Evolutionary conservation across 1,140 invertebrate genomes (phyloP), one percentile per base, ranked within the genome.

Genomic region (Camponotus vicinus): DNA sequence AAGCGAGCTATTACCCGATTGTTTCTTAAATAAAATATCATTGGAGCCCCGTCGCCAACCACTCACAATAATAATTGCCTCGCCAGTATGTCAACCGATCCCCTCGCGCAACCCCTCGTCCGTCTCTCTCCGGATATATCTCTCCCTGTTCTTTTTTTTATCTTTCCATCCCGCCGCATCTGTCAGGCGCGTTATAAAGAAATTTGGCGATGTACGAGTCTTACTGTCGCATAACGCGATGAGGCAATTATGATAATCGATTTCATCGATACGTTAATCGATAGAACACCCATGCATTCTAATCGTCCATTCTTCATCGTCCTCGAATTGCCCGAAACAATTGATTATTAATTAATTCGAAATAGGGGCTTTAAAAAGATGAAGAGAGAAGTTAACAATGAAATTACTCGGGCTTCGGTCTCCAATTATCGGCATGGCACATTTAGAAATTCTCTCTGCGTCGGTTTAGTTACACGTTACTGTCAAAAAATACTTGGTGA

Each of bases 11-110:
- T 94, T 94, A 94, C 91, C 91, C 92, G 94, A 94, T 94, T 94
- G 93, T 94, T 90, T 92, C 92, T 94, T 94, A 93, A 94, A 94
- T 94, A 94, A 94, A 94, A 94, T 94, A 94, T 94, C 90, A 89
- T 87, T 70, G 64, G 64, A 80, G 82, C 87, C 88, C 89, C 92
- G 90, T 92, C 93, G 92, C 92, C 92, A 93, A 90, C 91, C 92
- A 91, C 93, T 93, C 93, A 92, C 94, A 94, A 94, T 94, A 94
- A 94, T 94, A 94, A 94, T 94, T 93, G 93, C 91, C 93, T 91
- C 92, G 89, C 84, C 88, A 89, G 88, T 92, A 90, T 91, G 91
- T 91, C 93, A 90, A 85, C 87, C 59, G 59, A 83, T 69, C 61
- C 86, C 86, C 85, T 75, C 88, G 87, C 73, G 85, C 85, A 18